These are phyloP conservation scores for Argyrosomus japonicus DNA, from an alignment of 2,113 vertebrate species.

Conservation along the genomic window DNA sequence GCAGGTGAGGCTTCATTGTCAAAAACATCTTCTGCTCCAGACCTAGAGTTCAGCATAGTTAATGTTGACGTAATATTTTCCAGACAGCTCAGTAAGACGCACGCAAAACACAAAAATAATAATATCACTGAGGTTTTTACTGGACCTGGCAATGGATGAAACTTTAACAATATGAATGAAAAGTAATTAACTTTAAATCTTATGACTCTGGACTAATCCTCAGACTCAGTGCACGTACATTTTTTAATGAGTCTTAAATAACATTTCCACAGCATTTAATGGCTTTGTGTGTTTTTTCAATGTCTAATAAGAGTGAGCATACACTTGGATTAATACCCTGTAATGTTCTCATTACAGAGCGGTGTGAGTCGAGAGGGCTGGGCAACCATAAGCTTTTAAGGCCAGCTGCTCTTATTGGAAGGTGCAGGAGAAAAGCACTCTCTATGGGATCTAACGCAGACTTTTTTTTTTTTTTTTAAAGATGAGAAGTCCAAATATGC, in stretches of 20 bases:
- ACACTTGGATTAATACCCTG: slow-evolving; percentile 70
- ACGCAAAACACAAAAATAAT: background rate
- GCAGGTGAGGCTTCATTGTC: slow-evolving; percentile 24
- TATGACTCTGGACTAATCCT: slow-evolving; percentile 63
- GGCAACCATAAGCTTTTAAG: slow-evolving; percentile 42
- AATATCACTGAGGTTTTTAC: slow-evolving; percentile 29
- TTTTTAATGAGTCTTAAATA: slow-evolving; percentile 58
- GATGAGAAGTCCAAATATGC: slow-evolving; percentile 53
- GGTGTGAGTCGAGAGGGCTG: background rate
- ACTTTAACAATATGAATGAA: slow-evolving; percentile 55
- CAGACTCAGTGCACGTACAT: slow-evolving; percentile 36
- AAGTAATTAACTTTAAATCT: slow-evolving; percentile 71
- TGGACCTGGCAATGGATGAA: slow-evolving; percentile 42
- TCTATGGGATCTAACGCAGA: background rate
- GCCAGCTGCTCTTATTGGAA: slow-evolving; percentile 34
- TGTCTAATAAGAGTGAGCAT: slow-evolving; percentile 61
- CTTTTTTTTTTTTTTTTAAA: slow-evolving; percentile 17
- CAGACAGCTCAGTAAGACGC: background rate
- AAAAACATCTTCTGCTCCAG: slow-evolving; percentile 13
- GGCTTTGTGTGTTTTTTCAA: slow-evolving; percentile 56
- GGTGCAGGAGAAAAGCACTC: slow-evolving; percentile 27
- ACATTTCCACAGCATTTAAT: slow-evolving; percentile 55
- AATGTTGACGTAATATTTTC: background rate
- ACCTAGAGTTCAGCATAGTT: background rate
- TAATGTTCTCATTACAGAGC: slow-evolving; percentile 64